Conservation (phyloP, 2,797 vertebrate species). For the Lithobates pipiens region DNA sequence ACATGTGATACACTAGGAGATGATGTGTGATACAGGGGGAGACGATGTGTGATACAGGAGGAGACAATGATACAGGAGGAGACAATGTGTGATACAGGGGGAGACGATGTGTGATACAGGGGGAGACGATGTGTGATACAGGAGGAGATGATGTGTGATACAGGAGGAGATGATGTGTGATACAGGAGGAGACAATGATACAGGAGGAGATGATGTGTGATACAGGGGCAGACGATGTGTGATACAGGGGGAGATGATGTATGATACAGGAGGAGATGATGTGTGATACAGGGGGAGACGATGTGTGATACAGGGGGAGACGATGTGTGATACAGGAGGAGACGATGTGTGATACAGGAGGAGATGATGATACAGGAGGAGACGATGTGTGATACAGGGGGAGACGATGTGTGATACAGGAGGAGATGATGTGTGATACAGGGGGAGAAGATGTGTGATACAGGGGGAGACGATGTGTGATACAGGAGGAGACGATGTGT, state of each 20-base stretch:
- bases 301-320: not conserved
- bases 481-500: not conserved
- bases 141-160: no score
- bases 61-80: not conserved
- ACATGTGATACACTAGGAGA: not conserved
- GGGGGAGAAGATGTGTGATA: not conserved
- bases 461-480: not conserved
- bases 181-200: not conserved
- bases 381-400: not conserved
- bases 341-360: not conserved
- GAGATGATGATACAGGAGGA: not conserved
- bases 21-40: not conserved
- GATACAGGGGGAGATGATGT: constrained; percentile 1
- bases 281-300: not conserved
- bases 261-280: no score
- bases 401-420: not conserved
- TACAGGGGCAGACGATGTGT: not conserved
- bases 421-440: not conserved
- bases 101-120: not conserved
- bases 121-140: not conserved
- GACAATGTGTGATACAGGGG: constrained; percentile 1
- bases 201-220: no score
- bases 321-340: not conserved
- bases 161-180: not conserved
- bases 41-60: not conserved